phyloP scores from a whole-genome alignment of 2,888 invertebrate species.

The Epinotia brunnichana region DNA sequence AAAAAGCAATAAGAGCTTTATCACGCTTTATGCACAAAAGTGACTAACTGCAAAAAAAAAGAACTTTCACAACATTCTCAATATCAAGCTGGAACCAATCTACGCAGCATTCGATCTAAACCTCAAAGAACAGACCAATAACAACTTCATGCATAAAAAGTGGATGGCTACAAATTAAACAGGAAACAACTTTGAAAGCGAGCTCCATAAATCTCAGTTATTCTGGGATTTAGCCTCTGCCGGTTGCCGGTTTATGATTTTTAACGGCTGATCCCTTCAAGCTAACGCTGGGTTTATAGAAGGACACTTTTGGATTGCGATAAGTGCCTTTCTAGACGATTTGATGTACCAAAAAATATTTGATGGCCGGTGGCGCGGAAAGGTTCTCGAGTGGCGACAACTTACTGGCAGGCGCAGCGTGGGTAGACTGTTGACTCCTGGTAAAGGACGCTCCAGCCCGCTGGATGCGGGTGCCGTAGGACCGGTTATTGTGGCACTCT shows the following conservation, averaged over 20 bases:
- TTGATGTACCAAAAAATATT: too few relatives aligned
- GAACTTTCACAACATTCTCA: background rate
- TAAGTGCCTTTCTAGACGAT: too few relatives aligned
- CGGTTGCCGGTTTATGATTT: constrained; percentile 35
- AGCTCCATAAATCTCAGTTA: constrained; percentile 37
- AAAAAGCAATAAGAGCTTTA: background rate
- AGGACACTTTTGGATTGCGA: background rate
- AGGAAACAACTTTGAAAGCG: constrained; percentile 35
- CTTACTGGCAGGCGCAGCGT: too few relatives aligned
- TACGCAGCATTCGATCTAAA: constrained; percentile 23
- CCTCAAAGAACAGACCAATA: constrained; percentile 41
- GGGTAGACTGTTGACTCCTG: too few relatives aligned
- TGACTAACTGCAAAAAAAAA: background rate
- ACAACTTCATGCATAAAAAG: constrained; percentile 43
- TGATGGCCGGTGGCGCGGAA: too few relatives aligned
- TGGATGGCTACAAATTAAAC: constrained; percentile 39
- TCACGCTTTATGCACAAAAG: background rate
- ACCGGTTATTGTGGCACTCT: too few relatives aligned
- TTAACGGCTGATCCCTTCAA: background rate
- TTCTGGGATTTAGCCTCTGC: constrained; percentile 29
- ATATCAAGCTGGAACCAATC: constrained; percentile 18
- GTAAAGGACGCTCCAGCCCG: too few relatives aligned
- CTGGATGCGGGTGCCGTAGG: too few relatives aligned
- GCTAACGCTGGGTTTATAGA: background rate
- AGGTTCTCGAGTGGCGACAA: too few relatives aligned